phyloP scores from a whole-genome alignment of 2,797 vertebrate species.

The Cirrhinus molitorella region DNA sequence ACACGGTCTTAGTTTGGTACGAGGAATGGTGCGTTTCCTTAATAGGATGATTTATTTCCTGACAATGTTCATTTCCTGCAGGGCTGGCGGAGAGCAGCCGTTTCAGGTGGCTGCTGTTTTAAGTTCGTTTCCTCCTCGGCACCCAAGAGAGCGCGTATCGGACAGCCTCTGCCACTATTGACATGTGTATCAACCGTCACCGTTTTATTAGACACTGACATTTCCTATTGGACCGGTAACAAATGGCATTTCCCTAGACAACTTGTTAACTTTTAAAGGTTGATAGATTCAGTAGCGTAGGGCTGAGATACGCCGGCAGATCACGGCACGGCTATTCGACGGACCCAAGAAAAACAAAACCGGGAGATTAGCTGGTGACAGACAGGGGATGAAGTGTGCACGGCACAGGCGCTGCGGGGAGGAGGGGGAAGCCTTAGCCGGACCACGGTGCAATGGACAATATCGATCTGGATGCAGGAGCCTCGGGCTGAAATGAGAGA shows the following conservation, averaged over 20 bases:
- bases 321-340: conserved; percentile 64
- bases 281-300: conserved; percentile 80
- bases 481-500: conserved; percentile 46
- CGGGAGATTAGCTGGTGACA: conserved; percentile 82
- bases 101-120: conserved; percentile 45
- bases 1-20: conserved; percentile 10
- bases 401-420: conserved; percentile 50
- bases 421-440: conserved; percentile 51
- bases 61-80: conserved; percentile 57
- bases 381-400: conserved; percentile 73
- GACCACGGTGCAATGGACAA: conserved; percentile 67
- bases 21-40: conserved; percentile 6
- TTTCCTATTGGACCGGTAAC: conserved; percentile 85
- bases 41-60: conserved; percentile 57
- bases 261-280: conserved; percentile 92
- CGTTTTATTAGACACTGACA: conserved; percentile 82
- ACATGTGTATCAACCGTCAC: conserved; percentile 74
- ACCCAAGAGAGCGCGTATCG: neutral
- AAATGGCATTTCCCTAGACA: conserved; percentile 88
- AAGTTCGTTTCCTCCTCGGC: conserved; percentile 17
- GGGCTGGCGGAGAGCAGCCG: neutral
- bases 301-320: conserved; percentile 76
- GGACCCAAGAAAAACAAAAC: conserved; percentile 75
- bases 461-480: conserved; percentile 70
- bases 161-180: conserved; percentile 66